Evolutionary conservation across 2,797 vertebrate genomes (phyloP).

Genomic region (Macrochelys suwanniensis): DNA sequence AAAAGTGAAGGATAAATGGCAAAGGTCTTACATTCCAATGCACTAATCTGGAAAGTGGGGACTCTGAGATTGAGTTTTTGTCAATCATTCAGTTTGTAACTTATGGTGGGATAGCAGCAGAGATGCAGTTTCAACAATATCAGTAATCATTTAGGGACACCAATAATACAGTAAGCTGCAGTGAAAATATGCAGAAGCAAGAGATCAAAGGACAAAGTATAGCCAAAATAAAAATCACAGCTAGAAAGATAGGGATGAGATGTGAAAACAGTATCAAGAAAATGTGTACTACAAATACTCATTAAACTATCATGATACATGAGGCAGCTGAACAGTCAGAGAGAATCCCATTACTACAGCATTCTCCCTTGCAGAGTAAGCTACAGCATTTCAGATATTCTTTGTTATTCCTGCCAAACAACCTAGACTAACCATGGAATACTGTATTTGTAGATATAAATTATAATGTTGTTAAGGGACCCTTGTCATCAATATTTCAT

Average conservation of each 20-base stretch:
- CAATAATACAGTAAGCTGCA: slow-evolving; percentile 48
- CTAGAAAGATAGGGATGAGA: not conserved
- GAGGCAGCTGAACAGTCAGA: slow-evolving; percentile 11
- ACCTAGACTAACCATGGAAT: slow-evolving; percentile 40
- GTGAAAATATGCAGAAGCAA: slow-evolving; percentile 31
- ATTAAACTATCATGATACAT: not conserved
- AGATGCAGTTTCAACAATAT: slow-evolving; percentile 71
- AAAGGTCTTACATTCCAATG: slow-evolving; percentile 70
- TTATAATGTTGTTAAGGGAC: not conserved
- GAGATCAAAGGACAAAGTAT: slow-evolving; percentile 55
- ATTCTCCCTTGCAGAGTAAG: slow-evolving; percentile 19
- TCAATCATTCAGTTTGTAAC: slow-evolving; percentile 62
- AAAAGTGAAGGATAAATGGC: slow-evolving; percentile 77
- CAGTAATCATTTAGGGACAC: slow-evolving; percentile 72
- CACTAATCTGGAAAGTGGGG: not conserved
- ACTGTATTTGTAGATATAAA: not conserved
- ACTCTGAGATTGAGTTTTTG: slow-evolving; percentile 70
- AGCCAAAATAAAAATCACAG: slow-evolving; percentile 1
- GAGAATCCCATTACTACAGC: not conserved
- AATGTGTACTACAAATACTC: not conserved
- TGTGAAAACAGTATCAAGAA: slow-evolving; percentile 39
- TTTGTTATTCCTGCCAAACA: slow-evolving; percentile 1
- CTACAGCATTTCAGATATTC: slow-evolving; percentile 4
- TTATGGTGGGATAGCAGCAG: slow-evolving; percentile 55
- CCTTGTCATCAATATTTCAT: slow-evolving; percentile 46